Evolutionary conservation across 1,140 invertebrate species (phyloP).

Genomic region (Drosophila orosa): DNA sequence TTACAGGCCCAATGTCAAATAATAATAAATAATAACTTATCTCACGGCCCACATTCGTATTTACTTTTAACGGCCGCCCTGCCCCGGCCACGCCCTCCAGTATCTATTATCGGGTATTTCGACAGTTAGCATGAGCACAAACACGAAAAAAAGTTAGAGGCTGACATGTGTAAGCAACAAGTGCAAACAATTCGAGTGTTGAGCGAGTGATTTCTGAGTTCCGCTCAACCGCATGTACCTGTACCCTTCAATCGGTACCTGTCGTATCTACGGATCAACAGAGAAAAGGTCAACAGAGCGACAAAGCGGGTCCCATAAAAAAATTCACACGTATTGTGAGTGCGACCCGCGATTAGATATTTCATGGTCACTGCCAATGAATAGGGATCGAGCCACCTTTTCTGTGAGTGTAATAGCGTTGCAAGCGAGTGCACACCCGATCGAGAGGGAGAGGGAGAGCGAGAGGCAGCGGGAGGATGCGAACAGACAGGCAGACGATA

Average conservation of each 20-base stretch:
- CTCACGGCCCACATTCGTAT: conserved; percentile 47
- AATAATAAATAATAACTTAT: conserved; percentile 66
- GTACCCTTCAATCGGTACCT: conserved; percentile 17
- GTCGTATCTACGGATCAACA: conserved; percentile 47
- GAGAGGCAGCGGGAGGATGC: conserved; percentile 1
- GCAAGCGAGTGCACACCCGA: conserved; percentile 46
- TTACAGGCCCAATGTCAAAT: conserved; percentile 56
- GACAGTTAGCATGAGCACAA: conserved; percentile 34
- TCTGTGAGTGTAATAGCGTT: conserved; percentile 30
- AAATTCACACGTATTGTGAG: conserved; percentile 63
- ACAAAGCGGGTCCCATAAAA: conserved; percentile 63
- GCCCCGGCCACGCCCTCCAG: conserved; percentile 13
- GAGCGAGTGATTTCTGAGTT: conserved; percentile 18
- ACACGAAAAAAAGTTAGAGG: conserved; percentile 14
- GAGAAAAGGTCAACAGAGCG: conserved; percentile 68
- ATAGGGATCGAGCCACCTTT: conserved; percentile 44
- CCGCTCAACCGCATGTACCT: conserved; percentile 30
- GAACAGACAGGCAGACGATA: conserved; percentile 38
- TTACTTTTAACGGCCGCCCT: conserved; percentile 50
- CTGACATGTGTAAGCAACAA: conserved; percentile 68
- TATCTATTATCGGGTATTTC: conserved; percentile 34
- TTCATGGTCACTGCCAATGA: conserved; percentile 77
- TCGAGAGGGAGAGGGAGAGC: conserved; percentile 1
- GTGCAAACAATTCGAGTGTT: conserved; percentile 59
- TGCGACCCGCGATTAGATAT: conserved; percentile 56